phyloP scores from a whole-genome alignment of 2,113 vertebrate genomes.

The Macquaria australasica region DNA sequence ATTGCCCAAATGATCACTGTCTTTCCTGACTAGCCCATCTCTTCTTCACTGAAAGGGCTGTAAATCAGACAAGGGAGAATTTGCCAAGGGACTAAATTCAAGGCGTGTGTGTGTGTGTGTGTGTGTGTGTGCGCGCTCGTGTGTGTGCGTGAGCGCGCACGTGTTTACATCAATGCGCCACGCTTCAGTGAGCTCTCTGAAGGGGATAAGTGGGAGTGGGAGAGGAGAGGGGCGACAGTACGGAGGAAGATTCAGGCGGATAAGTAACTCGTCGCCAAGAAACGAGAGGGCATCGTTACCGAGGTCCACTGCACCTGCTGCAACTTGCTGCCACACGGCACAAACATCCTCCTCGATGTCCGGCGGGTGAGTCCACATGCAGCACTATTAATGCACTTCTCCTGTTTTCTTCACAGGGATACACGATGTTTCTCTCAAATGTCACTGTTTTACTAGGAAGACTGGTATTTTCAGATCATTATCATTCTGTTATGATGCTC shows the following conservation, averaged over 20 bases:
- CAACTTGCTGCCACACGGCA: slow-evolving; percentile 37
- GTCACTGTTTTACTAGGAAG: background rate
- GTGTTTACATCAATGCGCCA: slow-evolving; percentile 66
- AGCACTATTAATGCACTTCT: background rate
- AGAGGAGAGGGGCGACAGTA: slow-evolving; percentile 66
- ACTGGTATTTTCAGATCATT: background rate
- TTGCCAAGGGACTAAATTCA: slow-evolving; percentile 22
- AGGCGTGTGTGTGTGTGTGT: slow-evolving; percentile 1
- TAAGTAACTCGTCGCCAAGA: slow-evolving; percentile 53
- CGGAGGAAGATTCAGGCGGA: slow-evolving; percentile 53
- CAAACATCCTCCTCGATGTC: slow-evolving; percentile 48
- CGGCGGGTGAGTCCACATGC: slow-evolving; percentile 67
- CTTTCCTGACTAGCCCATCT: background rate
- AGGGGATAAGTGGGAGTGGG: slow-evolving; percentile 77
- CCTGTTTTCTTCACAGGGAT: background rate
- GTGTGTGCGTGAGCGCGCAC: slow-evolving; percentile 53
- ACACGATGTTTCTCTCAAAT: background rate
- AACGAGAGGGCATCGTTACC: slow-evolving; percentile 43
- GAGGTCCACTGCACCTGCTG: slow-evolving; percentile 64
- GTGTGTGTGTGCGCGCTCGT: background rate
- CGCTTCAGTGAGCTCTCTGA: slow-evolving; percentile 71
- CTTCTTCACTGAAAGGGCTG: background rate
- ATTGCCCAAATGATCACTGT: slow-evolving; percentile 3
- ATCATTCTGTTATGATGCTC: background rate
- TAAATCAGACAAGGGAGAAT: slow-evolving; percentile 42